These are phyloP conservation scores for Platysternon megacephalum DNA, from an alignment of 2,113 vertebrate species.

Conservation along the genomic window DNA sequence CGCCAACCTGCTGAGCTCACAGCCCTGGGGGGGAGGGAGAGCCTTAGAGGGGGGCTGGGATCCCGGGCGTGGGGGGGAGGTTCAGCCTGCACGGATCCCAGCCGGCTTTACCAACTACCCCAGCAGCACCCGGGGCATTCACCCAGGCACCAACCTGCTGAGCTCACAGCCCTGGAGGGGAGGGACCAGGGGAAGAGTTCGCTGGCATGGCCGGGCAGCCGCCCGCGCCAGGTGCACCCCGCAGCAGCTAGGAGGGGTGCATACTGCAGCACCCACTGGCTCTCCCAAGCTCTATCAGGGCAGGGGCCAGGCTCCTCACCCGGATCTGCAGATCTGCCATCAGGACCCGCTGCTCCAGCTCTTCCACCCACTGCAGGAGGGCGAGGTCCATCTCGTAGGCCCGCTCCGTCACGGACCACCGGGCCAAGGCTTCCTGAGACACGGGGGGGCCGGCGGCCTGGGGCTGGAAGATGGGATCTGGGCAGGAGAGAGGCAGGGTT, in stretches of 20 bases:
- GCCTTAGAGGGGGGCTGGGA: not conserved
- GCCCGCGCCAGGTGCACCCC: too few species aligned
- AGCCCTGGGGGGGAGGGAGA: accelerated
- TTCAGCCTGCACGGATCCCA: not conserved
- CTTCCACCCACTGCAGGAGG: constrained; percentile 92
- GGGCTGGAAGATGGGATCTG: constrained; percentile 87
- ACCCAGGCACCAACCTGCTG: too few species aligned
- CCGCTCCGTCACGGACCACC: constrained; percentile 86
- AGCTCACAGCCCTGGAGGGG: too few species aligned
- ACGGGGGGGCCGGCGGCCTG: constrained; percentile 64
- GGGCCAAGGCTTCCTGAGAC: constrained; percentile 80
- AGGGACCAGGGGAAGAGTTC: too few species aligned
- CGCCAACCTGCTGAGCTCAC: too few species aligned
- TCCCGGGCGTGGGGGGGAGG: accelerated
- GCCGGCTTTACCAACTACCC: too few species aligned
- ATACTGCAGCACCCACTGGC: too few species aligned
- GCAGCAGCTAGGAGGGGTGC: not conserved
- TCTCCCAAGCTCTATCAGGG: too few species aligned
- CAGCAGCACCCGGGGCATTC: too few species aligned
- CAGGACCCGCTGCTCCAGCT: constrained; percentile 91
- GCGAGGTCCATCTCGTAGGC: constrained; percentile 86
- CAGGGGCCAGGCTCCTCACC: constrained; percentile 66
- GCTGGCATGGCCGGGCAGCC: too few species aligned
- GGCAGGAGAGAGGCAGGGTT: not conserved
- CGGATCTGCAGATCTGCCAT: constrained; percentile 92